Percentiles rank a stretch among this genome's conserved stretches.
phyloP scores from a whole-genome alignment of 1,140 invertebrate species.

The Pseudomyrmex dendroicus region DNA sequence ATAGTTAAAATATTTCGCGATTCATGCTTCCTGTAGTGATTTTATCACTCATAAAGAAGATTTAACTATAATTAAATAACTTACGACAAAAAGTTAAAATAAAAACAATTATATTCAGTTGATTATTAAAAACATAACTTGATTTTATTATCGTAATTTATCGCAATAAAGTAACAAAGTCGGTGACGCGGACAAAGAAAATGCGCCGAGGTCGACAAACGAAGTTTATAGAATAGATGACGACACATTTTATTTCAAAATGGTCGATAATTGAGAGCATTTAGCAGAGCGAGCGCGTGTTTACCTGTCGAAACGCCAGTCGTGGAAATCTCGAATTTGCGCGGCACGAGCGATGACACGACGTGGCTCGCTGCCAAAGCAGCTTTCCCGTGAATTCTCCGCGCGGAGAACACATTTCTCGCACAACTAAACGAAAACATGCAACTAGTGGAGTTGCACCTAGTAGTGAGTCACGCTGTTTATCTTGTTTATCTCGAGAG shows the following conservation, averaged over 20 bases:
- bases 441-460: conserved; percentile 45
- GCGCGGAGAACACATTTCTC: conserved; percentile 23
- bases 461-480: conserved; percentile 36
- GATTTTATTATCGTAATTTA: too few species aligned
- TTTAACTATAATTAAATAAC: too few species aligned
- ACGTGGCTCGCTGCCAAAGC: conserved; percentile 65
- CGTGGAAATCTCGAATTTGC: conserved; percentile 53
- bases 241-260: conserved; percentile 33
- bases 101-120: too few species aligned
- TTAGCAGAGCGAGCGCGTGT: conserved; percentile 68
- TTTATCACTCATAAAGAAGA: too few species aligned
- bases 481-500: conserved; percentile 4
- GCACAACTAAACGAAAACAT: conserved; percentile 30
- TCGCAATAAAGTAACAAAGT: neutral
- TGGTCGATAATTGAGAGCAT: conserved; percentile 71
- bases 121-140: too few species aligned
- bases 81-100: too few species aligned
- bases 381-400: conserved; percentile 53
- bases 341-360: conserved; percentile 64
- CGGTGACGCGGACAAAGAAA: conserved; percentile 6
- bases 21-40: too few species aligned
- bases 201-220: neutral
- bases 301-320: conserved; percentile 75
- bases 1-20: too few species aligned
- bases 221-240: neutral